Base-by-base conservation (phyloP, 2,797 vertebrate species). In the Gymnoscopelus microlampas region DNA sequence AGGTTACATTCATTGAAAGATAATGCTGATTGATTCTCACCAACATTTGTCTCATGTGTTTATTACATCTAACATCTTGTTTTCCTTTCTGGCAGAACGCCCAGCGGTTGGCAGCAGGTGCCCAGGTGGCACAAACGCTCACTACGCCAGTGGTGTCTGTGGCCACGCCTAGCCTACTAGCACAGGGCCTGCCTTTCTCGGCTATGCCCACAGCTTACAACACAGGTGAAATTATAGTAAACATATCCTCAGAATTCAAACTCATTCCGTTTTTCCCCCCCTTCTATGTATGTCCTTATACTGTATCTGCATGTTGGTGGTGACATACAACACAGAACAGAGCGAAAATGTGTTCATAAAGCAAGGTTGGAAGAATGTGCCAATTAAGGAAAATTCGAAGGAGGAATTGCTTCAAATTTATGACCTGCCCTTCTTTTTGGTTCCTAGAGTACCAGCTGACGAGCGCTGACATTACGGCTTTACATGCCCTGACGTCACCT, bases 141-240 rank as follows among this genome's bases (percentile, higher is more conserved):
- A 99, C 96, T 89, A 99, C 98, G 0, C 98, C 97, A 0, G 97
- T 98, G 62, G 98, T 99, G 63, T 98, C 98, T 0, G 96, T 99
- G 89, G 96, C 98, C 47, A 98, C 97, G 0, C 98, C 98, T 0
- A 98, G 97, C 83, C 93, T 99, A 81, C 94, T 98, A 94, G 95
- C 96, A 9, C 92, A 93, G 78, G 92, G 91, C 50, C 86, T 93
- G 91, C 97, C 97, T 49, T 99, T 99, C 92, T 98, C 97, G 0
- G 97, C 96, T 80, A 99, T 99, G 97, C 94, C 96, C 70, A 98
- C 97, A 0, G 96, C 96, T 0, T 99, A 99, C 95, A 98, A 97
- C 93, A 96, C 98, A 96, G 97, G 98, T 99, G 76, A 95, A 90
- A 24, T 10, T 10, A 47, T 35, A 44, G 10, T 44, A 44, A 44